phyloP scores from a whole-genome alignment of 23 tunicate species.

The Botrylloides violaceus region DNA sequence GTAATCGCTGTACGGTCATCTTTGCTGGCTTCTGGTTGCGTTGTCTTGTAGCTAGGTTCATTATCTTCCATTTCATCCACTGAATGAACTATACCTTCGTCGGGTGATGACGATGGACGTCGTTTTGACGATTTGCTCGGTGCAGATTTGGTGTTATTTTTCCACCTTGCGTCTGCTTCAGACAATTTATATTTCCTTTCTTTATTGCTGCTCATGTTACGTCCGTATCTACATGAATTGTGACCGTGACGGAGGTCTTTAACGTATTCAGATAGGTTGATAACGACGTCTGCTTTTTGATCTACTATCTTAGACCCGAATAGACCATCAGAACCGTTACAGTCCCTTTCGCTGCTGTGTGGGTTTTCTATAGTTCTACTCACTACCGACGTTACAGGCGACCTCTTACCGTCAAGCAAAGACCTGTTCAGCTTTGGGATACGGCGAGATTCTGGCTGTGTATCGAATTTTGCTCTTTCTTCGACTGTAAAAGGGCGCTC shows the following conservation, averaged over 20 bases:
- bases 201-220: constrained; percentile 9
- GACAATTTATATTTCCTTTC: not conserved
- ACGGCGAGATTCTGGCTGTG: too few species aligned
- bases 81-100: constrained; percentile 22
- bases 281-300: not conserved
- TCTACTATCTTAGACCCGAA: too few species aligned
- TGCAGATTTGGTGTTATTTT: not conserved
- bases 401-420: too few species aligned
- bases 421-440: too few species aligned
- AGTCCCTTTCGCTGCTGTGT: not conserved
- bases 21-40: not conserved
- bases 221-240: not conserved
- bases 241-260: not conserved
- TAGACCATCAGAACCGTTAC: too few species aligned
- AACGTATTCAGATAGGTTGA: not conserved
- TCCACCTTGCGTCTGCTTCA: not conserved
- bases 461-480: not conserved
- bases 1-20: not conserved
- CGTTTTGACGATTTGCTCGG: not conserved
- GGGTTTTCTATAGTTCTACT: not conserved
- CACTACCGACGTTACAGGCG: not conserved
- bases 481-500: not conserved
- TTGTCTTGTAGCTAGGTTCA: not conserved
- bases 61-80: constrained; percentile 11
- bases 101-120: constrained; percentile 21